phyloP scores from a whole-genome alignment of 2,888 invertebrate genomes.

The Oxycera nigricornis region DNA sequence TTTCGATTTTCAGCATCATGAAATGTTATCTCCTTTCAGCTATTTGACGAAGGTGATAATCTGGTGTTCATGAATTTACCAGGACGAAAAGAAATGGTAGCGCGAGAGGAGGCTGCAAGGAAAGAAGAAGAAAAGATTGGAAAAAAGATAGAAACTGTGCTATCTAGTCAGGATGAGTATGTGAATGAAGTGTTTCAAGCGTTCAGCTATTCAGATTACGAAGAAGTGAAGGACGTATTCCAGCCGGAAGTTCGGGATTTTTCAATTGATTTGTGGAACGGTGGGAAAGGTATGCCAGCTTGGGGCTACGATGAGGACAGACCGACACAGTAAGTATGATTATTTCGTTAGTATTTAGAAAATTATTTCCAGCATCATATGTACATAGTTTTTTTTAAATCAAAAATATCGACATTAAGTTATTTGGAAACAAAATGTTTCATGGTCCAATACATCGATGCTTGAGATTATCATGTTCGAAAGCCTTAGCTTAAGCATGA shows the following conservation, averaged over 20 bases:
- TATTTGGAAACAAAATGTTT: no score
- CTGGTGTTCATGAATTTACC: conserved; percentile 65
- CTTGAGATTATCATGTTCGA: no score
- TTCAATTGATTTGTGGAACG: conserved; percentile 70
- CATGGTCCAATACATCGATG: no score
- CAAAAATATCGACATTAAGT: no score
- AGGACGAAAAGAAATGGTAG: neutral
- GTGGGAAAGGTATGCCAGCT: conserved; percentile 69
- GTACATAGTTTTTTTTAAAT: no score
- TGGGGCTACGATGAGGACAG: conserved; percentile 67
- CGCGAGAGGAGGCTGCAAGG: neutral
- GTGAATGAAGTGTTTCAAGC: neutral
- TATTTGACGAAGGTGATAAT: conserved; percentile 71
- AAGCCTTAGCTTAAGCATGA: no score
- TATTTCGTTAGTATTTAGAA: no score
- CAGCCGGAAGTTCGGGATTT: conserved; percentile 59
- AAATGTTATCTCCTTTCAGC: no score
- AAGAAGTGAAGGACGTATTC: conserved; percentile 18
- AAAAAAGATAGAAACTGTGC: neutral
- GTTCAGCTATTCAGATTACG: neutral
- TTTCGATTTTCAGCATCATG: no score
- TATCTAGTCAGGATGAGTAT: conserved; percentile 5
- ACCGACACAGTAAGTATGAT: conserved; percentile 1
- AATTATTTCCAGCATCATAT: no score
- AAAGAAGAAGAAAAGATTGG: neutral